Conservation (phyloP, 2,797 vertebrate species). For the Dicrostonyx torquatus region DNA sequence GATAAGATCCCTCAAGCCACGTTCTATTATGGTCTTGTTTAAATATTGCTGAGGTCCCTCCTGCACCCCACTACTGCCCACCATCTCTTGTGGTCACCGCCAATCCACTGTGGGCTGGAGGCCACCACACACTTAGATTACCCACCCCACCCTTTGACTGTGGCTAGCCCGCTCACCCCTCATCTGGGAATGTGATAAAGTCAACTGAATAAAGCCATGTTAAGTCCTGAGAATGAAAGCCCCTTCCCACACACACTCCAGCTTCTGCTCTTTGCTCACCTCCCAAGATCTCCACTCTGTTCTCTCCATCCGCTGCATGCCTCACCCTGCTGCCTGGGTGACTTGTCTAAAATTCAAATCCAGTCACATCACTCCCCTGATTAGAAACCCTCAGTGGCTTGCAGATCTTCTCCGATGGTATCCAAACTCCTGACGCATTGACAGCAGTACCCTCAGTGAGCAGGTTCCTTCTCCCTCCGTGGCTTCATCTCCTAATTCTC, state of each 20-base stretch:
- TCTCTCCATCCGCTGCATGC: constrained; percentile 1
- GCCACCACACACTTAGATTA: not conserved
- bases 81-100: not conserved
- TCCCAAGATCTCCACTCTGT: not conserved
- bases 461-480: not conserved
- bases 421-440: constrained; percentile 36
- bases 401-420: constrained; percentile 53
- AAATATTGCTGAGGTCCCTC: not conserved
- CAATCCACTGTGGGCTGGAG: not conserved
- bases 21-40: not conserved
- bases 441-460: constrained; percentile 5
- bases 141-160: not conserved
- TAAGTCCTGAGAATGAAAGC: not conserved
- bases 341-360: constrained; percentile 70
- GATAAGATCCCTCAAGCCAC: not conserved
- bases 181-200: not conserved
- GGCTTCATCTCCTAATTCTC: not conserved
- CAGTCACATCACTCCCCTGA: not conserved
- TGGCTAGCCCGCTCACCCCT: not conserved
- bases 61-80: not conserved
- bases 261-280: not conserved
- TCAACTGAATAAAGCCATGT: not conserved
- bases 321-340: constrained; percentile 21
- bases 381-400: constrained; percentile 44
- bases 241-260: not conserved